Percentiles rank a stretch among this genome's conserved stretches.
Conservation (phyloP, 2,797 vertebrate genomes). For the Acrossocheilus wenchowensis region DNA sequence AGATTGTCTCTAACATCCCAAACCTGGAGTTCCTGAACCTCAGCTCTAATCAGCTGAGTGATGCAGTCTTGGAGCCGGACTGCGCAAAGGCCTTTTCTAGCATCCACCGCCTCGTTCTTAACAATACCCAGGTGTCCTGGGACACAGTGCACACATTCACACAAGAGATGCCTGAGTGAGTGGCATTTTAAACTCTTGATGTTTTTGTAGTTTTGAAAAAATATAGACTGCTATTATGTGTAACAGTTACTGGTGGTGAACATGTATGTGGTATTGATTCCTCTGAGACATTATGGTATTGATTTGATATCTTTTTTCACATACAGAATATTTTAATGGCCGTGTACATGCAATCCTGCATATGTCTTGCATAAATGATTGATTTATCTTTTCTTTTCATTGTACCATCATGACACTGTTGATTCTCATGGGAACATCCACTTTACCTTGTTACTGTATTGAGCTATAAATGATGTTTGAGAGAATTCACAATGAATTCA, state of each 20-base stretch:
- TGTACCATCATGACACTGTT: background rate
- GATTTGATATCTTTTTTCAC: background rate
- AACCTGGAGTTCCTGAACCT: conserved; percentile 97
- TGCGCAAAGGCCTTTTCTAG: conserved; percentile 88
- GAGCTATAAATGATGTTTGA: background rate
- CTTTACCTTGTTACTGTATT: background rate
- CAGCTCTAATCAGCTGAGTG: conserved; percentile 94
- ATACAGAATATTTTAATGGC: background rate
- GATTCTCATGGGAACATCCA: background rate
- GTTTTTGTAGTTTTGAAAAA: background rate
- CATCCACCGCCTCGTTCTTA: conserved; percentile 93
- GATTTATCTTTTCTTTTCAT: background rate
- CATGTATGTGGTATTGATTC: background rate
- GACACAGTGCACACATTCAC: conserved; percentile 91
- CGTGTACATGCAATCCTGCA: background rate
- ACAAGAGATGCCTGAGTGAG: conserved; percentile 92
- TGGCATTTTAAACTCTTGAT: background rate
- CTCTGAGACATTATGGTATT: background rate
- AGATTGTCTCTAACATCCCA: conserved; percentile 96
- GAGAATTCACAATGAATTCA: background rate
- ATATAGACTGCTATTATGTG: background rate
- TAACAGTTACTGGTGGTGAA: background rate
- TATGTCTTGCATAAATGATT: background rate
- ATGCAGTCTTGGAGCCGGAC: conserved; percentile 84
- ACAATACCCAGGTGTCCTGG: conserved; percentile 98